These are phyloP conservation scores for Chionodraco myersi DNA, from an alignment of 2,113 vertebrate species.

Conservation along the genomic window DNA sequence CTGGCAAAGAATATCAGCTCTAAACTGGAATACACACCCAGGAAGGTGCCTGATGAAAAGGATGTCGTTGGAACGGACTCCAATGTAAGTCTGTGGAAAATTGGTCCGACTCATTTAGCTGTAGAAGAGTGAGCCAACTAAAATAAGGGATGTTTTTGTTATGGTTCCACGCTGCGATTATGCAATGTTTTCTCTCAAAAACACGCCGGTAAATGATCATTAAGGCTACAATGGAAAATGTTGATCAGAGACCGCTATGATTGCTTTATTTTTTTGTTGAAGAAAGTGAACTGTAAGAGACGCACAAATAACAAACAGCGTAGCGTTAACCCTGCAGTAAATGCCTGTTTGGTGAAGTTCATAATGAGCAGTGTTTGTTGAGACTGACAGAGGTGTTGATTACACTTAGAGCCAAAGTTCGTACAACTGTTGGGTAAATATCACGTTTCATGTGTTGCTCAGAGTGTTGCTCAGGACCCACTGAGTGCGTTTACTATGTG, in stretches of 20 bases:
- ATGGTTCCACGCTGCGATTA: background rate
- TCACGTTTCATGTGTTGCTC: conserved; percentile 10
- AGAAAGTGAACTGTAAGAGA: background rate
- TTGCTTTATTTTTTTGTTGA: background rate
- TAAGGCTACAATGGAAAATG: background rate
- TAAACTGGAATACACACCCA: conserved; percentile 85
- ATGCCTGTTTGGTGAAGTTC: conserved; percentile 21
- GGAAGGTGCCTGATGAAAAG: conserved; percentile 85
- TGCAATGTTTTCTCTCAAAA: background rate
- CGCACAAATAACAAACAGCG: conserved; percentile 3
- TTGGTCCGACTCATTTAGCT: background rate
- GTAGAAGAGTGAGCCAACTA: background rate
- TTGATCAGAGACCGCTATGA: background rate
- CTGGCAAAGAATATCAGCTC: conserved; percentile 84
- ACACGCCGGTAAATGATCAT: background rate
- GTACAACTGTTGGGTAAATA: conserved; percentile 10
- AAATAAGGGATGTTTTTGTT: conserved; percentile 1
- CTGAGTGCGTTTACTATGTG: background rate
- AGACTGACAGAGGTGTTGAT: conserved; percentile 5
- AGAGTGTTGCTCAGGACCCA: background rate
- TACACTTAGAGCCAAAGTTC: background rate
- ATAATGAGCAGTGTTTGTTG: conserved; percentile 38
- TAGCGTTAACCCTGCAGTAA: conserved; percentile 20
- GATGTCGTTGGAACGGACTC: conserved; percentile 87
- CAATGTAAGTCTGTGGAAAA: conserved; percentile 85